Evolutionary conservation across 2,113 vertebrate genomes (phyloP).

Genomic region (Boulengeromyrus knoepffleri): DNA sequence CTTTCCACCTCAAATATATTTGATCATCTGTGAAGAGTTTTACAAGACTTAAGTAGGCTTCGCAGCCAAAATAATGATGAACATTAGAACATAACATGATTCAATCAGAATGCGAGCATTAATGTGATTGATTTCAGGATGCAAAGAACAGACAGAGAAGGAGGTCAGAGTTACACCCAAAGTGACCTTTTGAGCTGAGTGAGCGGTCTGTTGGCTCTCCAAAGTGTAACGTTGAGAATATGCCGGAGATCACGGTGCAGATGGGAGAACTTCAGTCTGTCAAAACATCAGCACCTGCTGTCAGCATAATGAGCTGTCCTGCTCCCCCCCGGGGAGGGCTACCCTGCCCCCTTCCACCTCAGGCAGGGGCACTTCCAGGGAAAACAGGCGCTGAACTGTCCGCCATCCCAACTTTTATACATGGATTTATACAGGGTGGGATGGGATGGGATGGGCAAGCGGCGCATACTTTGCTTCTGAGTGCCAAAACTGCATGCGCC

Average conservation of each 20-base stretch:
- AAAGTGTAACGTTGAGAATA: not conserved
- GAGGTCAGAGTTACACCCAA: not conserved
- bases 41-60: slow-evolving; percentile 24
- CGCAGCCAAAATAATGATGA: slow-evolving; percentile 30
- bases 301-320: not conserved
- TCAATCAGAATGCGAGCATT: slow-evolving; percentile 13
- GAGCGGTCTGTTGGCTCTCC: not conserved
- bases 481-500: not conserved
- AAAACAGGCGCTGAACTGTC: not conserved
- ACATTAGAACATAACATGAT: slow-evolving; percentile 23
- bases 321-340: not conserved
- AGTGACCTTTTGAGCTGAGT: not conserved
- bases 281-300: not conserved
- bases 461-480: not conserved
- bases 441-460: not conserved
- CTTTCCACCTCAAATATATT: slow-evolving; percentile 49
- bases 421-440: not conserved
- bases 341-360: not conserved
- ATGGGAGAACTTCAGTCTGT: not conserved
- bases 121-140: slow-evolving; percentile 8
- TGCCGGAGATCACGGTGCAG: not conserved
- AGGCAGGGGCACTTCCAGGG: not conserved
- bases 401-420: not conserved
- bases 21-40: slow-evolving; percentile 41
- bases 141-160: not conserved